Evolutionary conservation across 2,888 invertebrate species (phyloP), one percentile per base, ranked within the genome.

Genomic region (Clepsis dumicolana): DNA sequence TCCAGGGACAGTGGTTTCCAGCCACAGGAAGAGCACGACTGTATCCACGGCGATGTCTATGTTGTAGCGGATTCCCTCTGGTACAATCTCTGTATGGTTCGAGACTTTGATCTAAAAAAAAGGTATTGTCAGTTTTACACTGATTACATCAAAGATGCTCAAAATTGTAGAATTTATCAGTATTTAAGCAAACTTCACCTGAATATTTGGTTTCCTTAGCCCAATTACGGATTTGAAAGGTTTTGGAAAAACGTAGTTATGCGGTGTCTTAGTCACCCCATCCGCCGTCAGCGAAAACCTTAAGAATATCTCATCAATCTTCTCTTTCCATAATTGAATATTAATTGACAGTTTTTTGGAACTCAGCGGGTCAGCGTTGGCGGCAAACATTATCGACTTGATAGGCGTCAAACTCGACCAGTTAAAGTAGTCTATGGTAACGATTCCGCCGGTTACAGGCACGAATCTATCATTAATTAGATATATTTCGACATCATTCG

Each of bases 11-110:
- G 83, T 85, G 0, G 94, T 83, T 72, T 96, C 96, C 24, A 97
- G 83, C 96, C 96, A 97, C 0, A 97, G 94, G 83, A 96, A 97
- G 7, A 96, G 87, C 0, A 96, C 94, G 38, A 96, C 89, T 1
- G 91, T 89, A 72, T 95, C 90, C 0, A 95, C 84, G 53, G 73
- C 74, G 8, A 92, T 78, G 32, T 82, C 79, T 10, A 93, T 77
- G 1, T 73, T 64, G 74, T 81, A 88, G 74, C 52, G 64, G 21
- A 64, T 65, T 16, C 56, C 60, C 2, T 29, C 27, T 18, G 56
- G 21, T 8, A 24, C 27, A 24, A 27, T 54, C 4, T 61, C 59
- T 1, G 67, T 54, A 2, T 38, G 62, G 35, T 56, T 54, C 24
- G 44, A 56, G 21, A 61, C 66, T n/a, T 66, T 65, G n/a, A 64